Evolutionary conservation across 2,797 vertebrate species (phyloP).

Genomic region (Sorex maritimensis): DNA sequence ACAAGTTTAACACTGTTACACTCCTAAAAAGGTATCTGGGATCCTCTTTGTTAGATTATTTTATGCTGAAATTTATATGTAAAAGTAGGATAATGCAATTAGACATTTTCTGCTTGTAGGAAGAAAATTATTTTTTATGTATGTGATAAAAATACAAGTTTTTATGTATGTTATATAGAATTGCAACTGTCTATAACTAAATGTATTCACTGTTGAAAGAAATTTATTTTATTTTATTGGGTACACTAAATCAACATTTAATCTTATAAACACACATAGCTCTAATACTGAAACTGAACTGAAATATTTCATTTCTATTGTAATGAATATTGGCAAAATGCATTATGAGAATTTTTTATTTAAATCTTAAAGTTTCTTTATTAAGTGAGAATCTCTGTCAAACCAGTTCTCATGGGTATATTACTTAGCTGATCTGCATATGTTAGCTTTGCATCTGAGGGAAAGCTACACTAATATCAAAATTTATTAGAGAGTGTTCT

Average conservation of each 20-base stretch:
- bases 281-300: constrained; percentile 32
- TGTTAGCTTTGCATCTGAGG: constrained; percentile 68
- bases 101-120: no score
- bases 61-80: neutral
- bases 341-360: constrained; percentile 71
- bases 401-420: constrained; percentile 64
- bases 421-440: constrained; percentile 70
- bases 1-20: no score
- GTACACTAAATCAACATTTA: constrained; percentile 58
- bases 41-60: neutral
- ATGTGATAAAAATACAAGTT: neutral
- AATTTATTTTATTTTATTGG: constrained; percentile 68
- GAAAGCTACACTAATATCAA: neutral
- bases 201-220: constrained; percentile 17
- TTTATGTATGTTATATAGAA: neutral
- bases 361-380: constrained; percentile 77
- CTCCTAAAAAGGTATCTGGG: neutral
- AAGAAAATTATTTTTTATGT: constrained; percentile 26
- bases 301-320: constrained; percentile 75
- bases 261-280: constrained; percentile 54
- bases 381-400: constrained; percentile 69
- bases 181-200: constrained; percentile 17
- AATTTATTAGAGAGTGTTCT: constrained; percentile 18
- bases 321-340: constrained; percentile 76
- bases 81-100: no score